These are phyloP conservation scores for Eremobia ochroleuca DNA, from an alignment of 2,888 invertebrate genomes.

Conservation along the genomic window DNA sequence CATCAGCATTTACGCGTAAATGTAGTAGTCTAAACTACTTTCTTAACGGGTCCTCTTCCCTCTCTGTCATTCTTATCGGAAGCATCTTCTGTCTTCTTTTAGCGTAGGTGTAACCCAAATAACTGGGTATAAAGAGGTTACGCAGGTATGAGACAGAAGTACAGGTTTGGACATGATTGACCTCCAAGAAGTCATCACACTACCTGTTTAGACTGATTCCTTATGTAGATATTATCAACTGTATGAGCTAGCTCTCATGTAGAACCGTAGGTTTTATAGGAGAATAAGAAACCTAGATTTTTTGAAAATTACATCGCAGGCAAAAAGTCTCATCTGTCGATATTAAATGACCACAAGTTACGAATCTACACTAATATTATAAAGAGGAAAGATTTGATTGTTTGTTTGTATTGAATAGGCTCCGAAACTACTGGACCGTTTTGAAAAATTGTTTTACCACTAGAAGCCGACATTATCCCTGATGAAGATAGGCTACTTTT, in stretches of 20 bases:
- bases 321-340: neutral
- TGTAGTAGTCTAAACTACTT: conserved; percentile 86
- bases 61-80: conserved; percentile 73
- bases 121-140: conserved; percentile 69
- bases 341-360: neutral
- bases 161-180: conserved; percentile 36
- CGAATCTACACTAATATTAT: no score
- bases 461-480: no score
- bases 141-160: conserved; percentile 63
- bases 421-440: no score
- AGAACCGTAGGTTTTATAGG: neutral
- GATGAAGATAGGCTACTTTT: no score
- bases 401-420: no score
- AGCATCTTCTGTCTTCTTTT: conserved; percentile 74
- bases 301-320: neutral
- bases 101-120: conserved; percentile 84
- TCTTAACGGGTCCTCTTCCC: conserved; percentile 83
- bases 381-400: no score
- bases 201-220: neutral
- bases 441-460: no score
- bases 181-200: neutral
- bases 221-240: neutral
- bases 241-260: neutral
- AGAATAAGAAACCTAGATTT: neutral
- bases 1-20: conserved; percentile 86